A percentile compares a stretch with the other conserved stretches of the same genome.
Conservation (phyloP, 2,113 vertebrate genomes). For the Tachuris rubrigastra region DNA sequence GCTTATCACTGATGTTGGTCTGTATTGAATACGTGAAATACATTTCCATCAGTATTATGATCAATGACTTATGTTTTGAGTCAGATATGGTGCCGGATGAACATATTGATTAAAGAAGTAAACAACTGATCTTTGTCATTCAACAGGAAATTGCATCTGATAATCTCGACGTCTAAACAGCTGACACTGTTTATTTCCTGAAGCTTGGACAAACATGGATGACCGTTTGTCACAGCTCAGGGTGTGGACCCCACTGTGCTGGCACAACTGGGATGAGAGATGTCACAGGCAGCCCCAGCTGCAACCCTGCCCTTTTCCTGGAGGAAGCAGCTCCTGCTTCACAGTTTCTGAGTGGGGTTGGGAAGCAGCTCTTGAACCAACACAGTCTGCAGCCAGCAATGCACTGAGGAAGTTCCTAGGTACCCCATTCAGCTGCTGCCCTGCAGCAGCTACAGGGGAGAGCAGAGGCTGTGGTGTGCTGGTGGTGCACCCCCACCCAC, state of each 20-base stretch:
- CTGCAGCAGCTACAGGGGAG: not conserved
- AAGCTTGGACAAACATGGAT: not conserved
- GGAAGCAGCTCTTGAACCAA: not conserved
- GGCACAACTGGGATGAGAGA: not conserved
- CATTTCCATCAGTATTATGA: not conserved
- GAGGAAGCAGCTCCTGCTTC: not conserved
- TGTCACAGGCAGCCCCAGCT: not conserved
- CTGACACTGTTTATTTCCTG: not conserved
- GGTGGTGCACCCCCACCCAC: accelerated
- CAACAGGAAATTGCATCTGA: not conserved
- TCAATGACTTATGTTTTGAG: not conserved
- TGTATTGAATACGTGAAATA: not conserved
- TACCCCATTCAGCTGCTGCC: not conserved
- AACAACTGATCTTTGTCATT: not conserved
- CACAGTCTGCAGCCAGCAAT: accelerated
- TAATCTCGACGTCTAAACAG: not conserved
- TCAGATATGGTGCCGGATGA: not conserved
- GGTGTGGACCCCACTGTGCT: not conserved
- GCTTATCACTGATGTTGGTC: not conserved
- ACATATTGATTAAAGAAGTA: not conserved
- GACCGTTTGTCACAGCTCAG: not conserved
- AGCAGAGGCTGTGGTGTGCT: not conserved
- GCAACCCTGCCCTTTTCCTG: not conserved
- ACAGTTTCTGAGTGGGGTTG: accelerated
- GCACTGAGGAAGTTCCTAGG: not conserved